phyloP scores from a whole-genome alignment of 2,888 invertebrate species.

The Rhogogaster chlorosoma region DNA sequence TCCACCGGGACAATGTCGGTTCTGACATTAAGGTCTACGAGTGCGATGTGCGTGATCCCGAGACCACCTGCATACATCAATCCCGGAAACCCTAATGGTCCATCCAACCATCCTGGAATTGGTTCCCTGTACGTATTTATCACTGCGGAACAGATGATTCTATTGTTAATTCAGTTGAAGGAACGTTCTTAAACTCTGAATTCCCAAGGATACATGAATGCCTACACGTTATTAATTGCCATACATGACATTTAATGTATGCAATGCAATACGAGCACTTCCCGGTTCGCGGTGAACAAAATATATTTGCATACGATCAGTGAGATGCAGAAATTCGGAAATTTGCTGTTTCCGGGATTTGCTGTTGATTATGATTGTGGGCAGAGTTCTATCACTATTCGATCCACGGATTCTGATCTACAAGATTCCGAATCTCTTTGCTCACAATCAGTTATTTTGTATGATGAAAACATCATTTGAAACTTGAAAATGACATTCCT shows the following conservation, averaged over 20 bases:
- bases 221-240: background rate
- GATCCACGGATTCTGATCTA: too few relatives aligned
- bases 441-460: too few relatives aligned
- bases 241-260: too few relatives aligned
- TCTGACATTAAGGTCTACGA: constrained; percentile 59
- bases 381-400: too few relatives aligned
- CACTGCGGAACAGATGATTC: background rate
- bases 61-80: constrained; percentile 67
- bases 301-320: too few relatives aligned
- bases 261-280: background rate
- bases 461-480: too few relatives aligned
- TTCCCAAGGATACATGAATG: background rate
- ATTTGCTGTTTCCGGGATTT: too few relatives aligned
- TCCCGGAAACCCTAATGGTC: constrained; percentile 78
- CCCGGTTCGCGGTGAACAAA: background rate
- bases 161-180: background rate
- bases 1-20: constrained; percentile 63
- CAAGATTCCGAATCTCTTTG: background rate
- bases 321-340: background rate
- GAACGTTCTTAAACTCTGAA: background rate
- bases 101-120: constrained; percentile 77
- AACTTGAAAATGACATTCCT: too few relatives aligned
- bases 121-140: constrained; percentile 72
- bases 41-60: constrained; percentile 75
- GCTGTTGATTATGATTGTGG: too few relatives aligned